phyloP scores from a whole-genome alignment of 2,888 invertebrate genomes.

The Lymantria monacha region DNA sequence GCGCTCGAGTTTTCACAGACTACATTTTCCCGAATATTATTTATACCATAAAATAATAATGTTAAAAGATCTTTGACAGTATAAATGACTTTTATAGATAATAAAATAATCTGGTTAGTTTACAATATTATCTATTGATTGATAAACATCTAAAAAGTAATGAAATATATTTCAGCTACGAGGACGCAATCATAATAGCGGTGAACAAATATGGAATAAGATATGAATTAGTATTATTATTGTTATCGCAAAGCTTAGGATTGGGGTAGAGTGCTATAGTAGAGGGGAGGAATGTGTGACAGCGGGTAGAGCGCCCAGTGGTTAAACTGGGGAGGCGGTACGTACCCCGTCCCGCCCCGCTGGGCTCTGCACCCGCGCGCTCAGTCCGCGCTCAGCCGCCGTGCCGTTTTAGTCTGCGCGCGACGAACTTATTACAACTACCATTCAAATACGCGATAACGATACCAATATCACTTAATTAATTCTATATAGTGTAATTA shows the following conservation, averaged over 20 bases:
- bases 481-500: constrained; percentile 23
- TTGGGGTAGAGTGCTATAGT: constrained; percentile 40
- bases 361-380: constrained; percentile 54
- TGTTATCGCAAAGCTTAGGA: constrained; percentile 64
- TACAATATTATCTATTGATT: constrained; percentile 8
- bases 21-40: constrained; percentile 25
- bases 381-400: constrained; percentile 73
- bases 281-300: constrained; percentile 55
- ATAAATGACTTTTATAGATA: too few species aligned
- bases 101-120: too few species aligned
- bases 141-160: constrained; percentile 9
- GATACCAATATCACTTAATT: constrained; percentile 22
- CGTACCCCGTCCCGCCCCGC: constrained; percentile 48
- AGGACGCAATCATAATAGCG: constrained; percentile 13
- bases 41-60: not conserved
- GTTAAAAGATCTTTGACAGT: too few species aligned
- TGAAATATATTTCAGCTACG: constrained; percentile 14
- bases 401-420: constrained; percentile 48
- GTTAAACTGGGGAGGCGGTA: constrained; percentile 55
- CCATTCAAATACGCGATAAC: constrained; percentile 40
- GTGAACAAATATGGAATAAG: constrained; percentile 42
- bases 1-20: constrained; percentile 55
- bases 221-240: constrained; percentile 49
- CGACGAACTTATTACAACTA: constrained; percentile 28
- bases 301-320: constrained; percentile 71